phyloP scores from a whole-genome alignment of 2,113 vertebrate species.

The Siniperca knerii region DNA sequence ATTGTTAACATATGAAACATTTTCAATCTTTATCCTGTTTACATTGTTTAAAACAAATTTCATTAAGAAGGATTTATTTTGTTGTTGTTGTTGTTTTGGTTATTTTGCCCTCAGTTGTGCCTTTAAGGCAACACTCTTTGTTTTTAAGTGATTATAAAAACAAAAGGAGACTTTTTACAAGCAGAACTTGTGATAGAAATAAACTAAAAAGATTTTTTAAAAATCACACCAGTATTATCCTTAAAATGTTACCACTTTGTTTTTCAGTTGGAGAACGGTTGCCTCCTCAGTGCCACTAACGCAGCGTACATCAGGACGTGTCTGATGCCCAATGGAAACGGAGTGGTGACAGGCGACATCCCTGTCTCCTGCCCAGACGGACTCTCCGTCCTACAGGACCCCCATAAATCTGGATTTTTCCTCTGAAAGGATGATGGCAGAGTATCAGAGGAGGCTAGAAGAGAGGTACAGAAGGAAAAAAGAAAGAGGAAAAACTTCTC shows the following conservation, averaged over 20 bases:
- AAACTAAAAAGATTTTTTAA: no score
- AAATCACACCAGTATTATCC: neutral
- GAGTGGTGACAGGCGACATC: constrained; percentile 14
- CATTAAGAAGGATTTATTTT: no score
- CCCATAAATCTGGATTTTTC: constrained; percentile 73
- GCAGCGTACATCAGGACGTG: constrained; percentile 60
- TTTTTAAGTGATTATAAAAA: neutral
- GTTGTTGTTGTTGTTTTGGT: no score
- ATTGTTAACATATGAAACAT: no score
- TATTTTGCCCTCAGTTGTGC: no score
- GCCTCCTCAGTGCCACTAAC: constrained; percentile 54
- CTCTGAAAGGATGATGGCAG: constrained; percentile 62
- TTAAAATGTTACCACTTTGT: neutral
- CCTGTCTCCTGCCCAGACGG: constrained; percentile 28
- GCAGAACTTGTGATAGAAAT: neutral
- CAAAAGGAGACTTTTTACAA: neutral
- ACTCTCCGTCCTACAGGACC: constrained; percentile 67
- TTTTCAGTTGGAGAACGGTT: constrained; percentile 68
- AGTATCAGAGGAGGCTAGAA: neutral
- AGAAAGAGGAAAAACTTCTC: neutral
- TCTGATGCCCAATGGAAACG: constrained; percentile 56
- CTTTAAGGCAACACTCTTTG: no score
- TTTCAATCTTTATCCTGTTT: no score
- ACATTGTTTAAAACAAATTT: no score
- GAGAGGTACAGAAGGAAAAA: constrained; percentile 6